phyloP scores from a whole-genome alignment of 1,140 invertebrate species.

The Drosophila orosa region DNA sequence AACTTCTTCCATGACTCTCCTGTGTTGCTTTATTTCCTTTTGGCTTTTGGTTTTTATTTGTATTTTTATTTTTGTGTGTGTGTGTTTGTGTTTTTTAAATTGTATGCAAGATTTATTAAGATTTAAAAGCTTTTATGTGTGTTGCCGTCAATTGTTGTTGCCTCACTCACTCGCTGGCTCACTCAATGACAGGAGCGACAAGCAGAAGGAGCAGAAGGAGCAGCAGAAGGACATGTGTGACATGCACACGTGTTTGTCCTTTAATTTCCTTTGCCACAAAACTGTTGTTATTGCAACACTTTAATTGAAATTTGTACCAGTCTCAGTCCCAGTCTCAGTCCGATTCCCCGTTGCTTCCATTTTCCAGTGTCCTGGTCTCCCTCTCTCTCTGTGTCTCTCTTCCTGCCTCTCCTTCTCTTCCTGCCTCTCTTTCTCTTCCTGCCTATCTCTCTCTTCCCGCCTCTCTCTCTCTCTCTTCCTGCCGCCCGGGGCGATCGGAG shows the following conservation, averaged over 20 bases:
- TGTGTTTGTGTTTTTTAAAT: constrained; percentile 70
- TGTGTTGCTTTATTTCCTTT: constrained; percentile 39
- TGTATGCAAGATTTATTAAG: constrained; percentile 84
- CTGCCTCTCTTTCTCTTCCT: background rate
- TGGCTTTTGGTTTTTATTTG: constrained; percentile 21
- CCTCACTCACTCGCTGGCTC: constrained; percentile 1
- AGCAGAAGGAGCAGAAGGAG: no score
- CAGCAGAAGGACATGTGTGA: background rate
- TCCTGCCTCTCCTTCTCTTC: background rate
- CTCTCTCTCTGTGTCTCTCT: background rate
- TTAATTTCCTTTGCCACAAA: constrained; percentile 47
- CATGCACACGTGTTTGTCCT: constrained; percentile 44
- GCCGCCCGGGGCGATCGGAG: background rate
- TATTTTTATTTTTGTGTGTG: constrained; percentile 15
- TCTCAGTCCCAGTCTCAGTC: background rate
- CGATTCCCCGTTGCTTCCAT: no score
- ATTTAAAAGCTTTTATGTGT: constrained; percentile 83
- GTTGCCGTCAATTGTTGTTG: constrained; percentile 72
- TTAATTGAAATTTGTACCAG: constrained; percentile 61
- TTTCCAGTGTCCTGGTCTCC: background rate
- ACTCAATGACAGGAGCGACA: constrained; percentile 1
- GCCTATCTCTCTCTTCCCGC: background rate
- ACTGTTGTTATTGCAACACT: constrained; percentile 58
- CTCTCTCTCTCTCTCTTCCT: background rate
- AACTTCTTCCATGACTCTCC: constrained; percentile 28